A percentile compares a stretch with the other conserved stretches of the same genome.
phyloP scores from a whole-genome alignment of 1,140 invertebrate genomes.

The Drosophila teissieri region DNA sequence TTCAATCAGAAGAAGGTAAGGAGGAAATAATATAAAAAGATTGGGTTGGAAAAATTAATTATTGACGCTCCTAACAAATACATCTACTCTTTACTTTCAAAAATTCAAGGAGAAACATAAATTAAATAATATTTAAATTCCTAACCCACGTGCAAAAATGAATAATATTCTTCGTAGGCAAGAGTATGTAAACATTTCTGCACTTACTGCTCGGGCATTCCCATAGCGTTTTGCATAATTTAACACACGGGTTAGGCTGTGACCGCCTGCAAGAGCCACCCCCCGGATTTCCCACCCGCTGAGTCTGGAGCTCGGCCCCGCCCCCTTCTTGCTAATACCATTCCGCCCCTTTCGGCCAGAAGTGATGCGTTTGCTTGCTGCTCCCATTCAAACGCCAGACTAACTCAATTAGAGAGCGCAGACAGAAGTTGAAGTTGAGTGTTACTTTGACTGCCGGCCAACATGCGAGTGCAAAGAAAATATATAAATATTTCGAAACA shows the following conservation, averaged over 20 bases:
- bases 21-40: too few relatives aligned
- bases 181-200: constrained; percentile 23
- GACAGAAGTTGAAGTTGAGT: constrained; percentile 53
- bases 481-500: constrained; percentile 38
- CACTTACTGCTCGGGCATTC: constrained; percentile 29
- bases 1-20: too few relatives aligned
- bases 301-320: constrained; percentile 15
- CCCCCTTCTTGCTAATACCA: constrained; percentile 36
- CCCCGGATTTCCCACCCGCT: background rate
- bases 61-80: too few relatives aligned
- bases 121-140: too few relatives aligned
- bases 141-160: background rate
- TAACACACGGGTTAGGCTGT: constrained; percentile 41
- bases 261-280: constrained; percentile 5
- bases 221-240: constrained; percentile 49
- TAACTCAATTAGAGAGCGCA: constrained; percentile 57
- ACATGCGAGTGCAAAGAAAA: constrained; percentile 49
- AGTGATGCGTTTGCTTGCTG: constrained; percentile 40
- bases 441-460: constrained; percentile 55
- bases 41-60: too few relatives aligned
- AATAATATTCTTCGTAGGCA: constrained; percentile 3
- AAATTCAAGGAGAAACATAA: too few relatives aligned
- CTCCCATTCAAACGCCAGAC: constrained; percentile 53
- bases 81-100: too few relatives aligned
- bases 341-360: constrained; percentile 32